Evolutionary conservation across 2,797 vertebrate species (phyloP).

Genomic region (Lerista edwardsae): DNA sequence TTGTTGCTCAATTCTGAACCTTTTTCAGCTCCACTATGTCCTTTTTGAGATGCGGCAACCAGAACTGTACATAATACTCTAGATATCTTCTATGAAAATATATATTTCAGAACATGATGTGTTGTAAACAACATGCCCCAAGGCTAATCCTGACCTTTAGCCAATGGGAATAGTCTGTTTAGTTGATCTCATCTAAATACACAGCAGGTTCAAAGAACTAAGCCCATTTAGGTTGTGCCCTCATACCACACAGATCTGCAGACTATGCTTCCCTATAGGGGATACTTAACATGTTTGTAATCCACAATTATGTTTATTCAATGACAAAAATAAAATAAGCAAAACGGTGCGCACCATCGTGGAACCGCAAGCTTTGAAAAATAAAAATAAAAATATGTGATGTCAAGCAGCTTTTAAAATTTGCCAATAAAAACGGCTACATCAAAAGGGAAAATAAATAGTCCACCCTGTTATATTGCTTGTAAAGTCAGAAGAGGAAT

Average conservation of each 20-base stretch:
- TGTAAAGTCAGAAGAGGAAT: conserved; percentile 47
- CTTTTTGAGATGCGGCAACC: no score
- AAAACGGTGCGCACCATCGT: conserved; percentile 22
- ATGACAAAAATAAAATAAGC: conserved; percentile 33
- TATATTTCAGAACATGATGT: conserved; percentile 81
- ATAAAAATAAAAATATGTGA: conserved; percentile 49
- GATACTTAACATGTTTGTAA: conserved; percentile 65
- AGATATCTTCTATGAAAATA: conserved; percentile 52
- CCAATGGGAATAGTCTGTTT: conserved; percentile 83
- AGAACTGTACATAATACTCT: no score
- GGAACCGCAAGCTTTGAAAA: conserved; percentile 41
- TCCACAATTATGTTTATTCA: conserved; percentile 49
- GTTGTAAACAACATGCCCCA: conserved; percentile 80
- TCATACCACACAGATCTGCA: conserved; percentile 55
- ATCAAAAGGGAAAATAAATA: conserved; percentile 64
- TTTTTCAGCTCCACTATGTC: no score
- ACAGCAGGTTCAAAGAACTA: conserved; percentile 86
- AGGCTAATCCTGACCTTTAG: conserved; percentile 87
- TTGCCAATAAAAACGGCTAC: conserved; percentile 50
- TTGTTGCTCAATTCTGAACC: no score
- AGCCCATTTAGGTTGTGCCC: conserved; percentile 80
- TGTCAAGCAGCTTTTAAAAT: conserved; percentile 54
- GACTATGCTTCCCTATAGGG: conserved; percentile 57
- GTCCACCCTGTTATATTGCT: conserved; percentile 41
- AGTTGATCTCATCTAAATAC: conserved; percentile 88